These are phyloP conservation scores for Crossocerus cetratus DNA, from an alignment of 2,888 invertebrate genomes.

Conservation along the genomic window DNA sequence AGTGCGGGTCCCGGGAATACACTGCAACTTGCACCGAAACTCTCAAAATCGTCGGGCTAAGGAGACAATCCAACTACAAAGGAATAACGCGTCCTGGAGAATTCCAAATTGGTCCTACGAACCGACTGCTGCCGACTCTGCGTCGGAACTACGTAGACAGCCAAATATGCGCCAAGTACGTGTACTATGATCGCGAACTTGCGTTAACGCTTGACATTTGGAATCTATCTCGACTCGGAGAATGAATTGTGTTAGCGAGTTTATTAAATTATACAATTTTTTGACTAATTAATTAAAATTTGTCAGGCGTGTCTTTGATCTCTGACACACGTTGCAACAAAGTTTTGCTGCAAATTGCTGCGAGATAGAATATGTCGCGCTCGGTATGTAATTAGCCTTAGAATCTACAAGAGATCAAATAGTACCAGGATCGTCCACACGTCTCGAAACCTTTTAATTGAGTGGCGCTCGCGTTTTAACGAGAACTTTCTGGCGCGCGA, in stretches of 20 bases:
- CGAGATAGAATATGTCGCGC: background rate
- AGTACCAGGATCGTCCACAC: too few relatives aligned
- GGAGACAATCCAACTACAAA: conserved; percentile 23
- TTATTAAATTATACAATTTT: too few relatives aligned
- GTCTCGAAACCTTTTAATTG: too few relatives aligned
- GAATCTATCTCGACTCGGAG: conserved; percentile 33
- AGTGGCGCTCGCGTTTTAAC: background rate
- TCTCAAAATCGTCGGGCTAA: conserved; percentile 25
- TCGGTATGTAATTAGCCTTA: background rate
- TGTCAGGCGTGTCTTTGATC: background rate
- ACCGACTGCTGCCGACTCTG: too few relatives aligned
- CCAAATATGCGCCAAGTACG: conserved; percentile 24
- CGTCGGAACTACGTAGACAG: background rate
- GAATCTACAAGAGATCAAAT: too few relatives aligned
- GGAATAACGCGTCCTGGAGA: conserved; percentile 14
- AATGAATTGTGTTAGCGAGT: conserved; percentile 5
- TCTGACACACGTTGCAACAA: background rate
- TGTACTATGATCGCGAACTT: conserved; percentile 43
- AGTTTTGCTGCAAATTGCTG: background rate
- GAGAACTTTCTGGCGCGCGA: background rate
- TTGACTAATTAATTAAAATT: background rate
- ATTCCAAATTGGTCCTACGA: conserved; percentile 34
- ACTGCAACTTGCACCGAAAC: conserved; percentile 40
- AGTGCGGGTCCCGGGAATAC: conserved; percentile 35
- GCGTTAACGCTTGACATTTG: conserved; percentile 18